Evolutionary conservation across 2,888 invertebrate genomes (phyloP).

Genomic region (Cyaniris semiargus): DNA sequence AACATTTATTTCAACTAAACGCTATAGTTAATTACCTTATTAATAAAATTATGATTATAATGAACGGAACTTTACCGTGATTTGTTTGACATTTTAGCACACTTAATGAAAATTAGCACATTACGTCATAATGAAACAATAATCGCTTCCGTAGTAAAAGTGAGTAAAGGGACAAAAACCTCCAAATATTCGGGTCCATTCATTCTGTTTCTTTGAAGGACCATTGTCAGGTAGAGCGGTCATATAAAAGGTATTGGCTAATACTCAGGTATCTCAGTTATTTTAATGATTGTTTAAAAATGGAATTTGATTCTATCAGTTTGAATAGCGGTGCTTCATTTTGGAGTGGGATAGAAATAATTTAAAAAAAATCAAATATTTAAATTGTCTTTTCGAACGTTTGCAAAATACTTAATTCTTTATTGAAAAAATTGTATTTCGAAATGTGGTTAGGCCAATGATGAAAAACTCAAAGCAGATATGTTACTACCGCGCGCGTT

Average conservation of each 20-base stretch:
- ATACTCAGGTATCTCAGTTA: not conserved
- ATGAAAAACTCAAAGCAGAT: too few relatives aligned
- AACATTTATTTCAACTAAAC: not conserved
- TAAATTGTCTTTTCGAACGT: not conserved
- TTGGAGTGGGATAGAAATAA: not conserved
- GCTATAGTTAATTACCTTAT: not conserved
- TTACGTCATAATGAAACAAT: not conserved
- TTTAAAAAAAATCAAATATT: not conserved
- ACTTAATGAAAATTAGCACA: not conserved
- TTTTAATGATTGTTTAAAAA: constrained; percentile 11
- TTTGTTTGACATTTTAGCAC: not conserved
- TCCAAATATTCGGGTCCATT: constrained; percentile 5
- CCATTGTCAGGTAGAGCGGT: constrained; percentile 29
- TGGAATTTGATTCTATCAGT: not conserved
- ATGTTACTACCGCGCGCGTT: too few relatives aligned
- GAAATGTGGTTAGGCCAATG: not conserved
- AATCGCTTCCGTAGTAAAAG: not conserved
- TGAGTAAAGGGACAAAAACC: not conserved
- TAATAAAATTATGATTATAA: constrained; percentile 1
- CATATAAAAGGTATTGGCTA: not conserved
- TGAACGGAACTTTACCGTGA: not conserved
- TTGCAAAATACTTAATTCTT: too few relatives aligned
- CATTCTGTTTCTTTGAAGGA: constrained; percentile 31
- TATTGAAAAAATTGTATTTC: too few relatives aligned
- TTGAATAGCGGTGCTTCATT: not conserved